phyloP scores from a whole-genome alignment of 2,888 invertebrate species.

The Nasonia oneida region DNA sequence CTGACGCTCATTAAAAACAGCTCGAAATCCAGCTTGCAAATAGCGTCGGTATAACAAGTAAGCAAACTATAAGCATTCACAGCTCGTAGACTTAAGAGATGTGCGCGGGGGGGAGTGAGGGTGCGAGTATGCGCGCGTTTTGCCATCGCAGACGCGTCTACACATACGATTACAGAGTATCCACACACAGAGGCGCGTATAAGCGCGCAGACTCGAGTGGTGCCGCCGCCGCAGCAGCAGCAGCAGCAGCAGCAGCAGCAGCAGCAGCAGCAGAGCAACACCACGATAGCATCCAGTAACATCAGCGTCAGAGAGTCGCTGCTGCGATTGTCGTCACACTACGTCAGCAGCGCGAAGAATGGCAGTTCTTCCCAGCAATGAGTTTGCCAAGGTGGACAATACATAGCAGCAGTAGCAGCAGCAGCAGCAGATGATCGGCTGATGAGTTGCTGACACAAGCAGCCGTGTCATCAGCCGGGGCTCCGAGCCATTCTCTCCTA shows the following conservation, averaged over 20 bases:
- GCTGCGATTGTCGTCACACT: background rate
- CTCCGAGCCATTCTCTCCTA: no score
- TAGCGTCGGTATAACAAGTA: background rate
- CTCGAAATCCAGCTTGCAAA: background rate
- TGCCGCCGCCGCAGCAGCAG: background rate
- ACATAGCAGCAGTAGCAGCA: no score
- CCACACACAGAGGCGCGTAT: background rate
- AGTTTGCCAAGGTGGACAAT: background rate
- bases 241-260: background rate
- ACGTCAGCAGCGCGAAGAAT: background rate
- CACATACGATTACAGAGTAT: no score
- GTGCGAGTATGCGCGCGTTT: background rate
- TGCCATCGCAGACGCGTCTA: background rate
- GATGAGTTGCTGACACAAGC: background rate
- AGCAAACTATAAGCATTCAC: background rate
- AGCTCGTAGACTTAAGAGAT: background rate
- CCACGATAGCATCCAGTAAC: background rate
- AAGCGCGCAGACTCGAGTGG: background rate
- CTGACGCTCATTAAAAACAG: no score
- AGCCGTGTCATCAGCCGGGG: background rate
- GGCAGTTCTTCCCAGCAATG: background rate
- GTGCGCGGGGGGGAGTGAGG: background rate
- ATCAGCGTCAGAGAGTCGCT: background rate
- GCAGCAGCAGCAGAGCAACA: background rate
- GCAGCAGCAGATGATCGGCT: background rate